Conservation (phyloP, 2,113 vertebrate genomes). For the Bagarius yarrelli region DNA sequence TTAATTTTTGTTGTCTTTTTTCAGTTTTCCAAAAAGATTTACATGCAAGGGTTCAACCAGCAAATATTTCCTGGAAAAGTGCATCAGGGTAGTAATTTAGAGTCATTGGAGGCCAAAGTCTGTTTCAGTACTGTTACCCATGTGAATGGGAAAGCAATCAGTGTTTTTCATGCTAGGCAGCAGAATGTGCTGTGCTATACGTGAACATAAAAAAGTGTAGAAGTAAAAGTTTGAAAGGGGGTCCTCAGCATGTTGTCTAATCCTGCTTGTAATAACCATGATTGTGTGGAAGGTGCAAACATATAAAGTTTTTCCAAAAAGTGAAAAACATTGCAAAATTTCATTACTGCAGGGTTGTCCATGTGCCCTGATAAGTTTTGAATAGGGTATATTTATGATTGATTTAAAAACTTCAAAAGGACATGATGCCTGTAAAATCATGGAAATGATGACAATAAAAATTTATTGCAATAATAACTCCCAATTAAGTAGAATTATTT, state of each 20-base stretch:
- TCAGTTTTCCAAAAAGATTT: neutral
- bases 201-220: conserved; percentile 5
- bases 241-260: conserved; percentile 28
- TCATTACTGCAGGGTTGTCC: conserved; percentile 16
- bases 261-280: conserved; percentile 42
- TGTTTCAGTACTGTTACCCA: conserved; percentile 4
- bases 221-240: conserved; percentile 6
- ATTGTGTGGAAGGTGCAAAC: conserved; percentile 33
- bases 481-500: too few species aligned
- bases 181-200: conserved; percentile 7
- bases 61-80: conserved; percentile 32
- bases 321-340: conserved; percentile 31
- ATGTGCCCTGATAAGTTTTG: neutral
- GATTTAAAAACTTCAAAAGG: conserved; percentile 28
- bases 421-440: conserved; percentile 7
- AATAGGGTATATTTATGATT: conserved; percentile 7
- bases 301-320: conserved; percentile 32
- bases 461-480: too few species aligned
- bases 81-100: neutral
- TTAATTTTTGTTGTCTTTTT: too few species aligned
- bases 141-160: conserved; percentile 26
- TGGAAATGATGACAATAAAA: neutral
- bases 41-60: neutral
- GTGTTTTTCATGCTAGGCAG: neutral
- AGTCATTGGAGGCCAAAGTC: conserved; percentile 16